Evolutionary conservation across 2,797 vertebrate genomes (phyloP).

Genomic region (Lacerta agilis): DNA sequence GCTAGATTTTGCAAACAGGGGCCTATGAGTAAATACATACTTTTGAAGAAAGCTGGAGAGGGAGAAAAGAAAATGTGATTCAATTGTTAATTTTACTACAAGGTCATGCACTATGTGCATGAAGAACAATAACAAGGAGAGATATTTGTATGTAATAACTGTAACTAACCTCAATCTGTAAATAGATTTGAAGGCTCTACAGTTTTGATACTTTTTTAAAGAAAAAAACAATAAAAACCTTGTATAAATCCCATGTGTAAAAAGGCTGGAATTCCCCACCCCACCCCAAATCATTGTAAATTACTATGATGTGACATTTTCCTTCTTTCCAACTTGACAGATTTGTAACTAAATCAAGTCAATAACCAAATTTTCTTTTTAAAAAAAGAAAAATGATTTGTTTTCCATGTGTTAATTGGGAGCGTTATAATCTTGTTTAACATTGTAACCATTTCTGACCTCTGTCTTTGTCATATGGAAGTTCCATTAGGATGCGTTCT

Average conservation of each 20-base stretch:
- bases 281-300: constrained; percentile 62
- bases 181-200: constrained; percentile 78
- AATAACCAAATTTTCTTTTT: constrained; percentile 66
- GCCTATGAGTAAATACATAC: constrained; percentile 35
- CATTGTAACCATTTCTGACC: constrained; percentile 68
- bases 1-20: constrained; percentile 22
- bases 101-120: constrained; percentile 74
- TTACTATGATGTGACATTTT: constrained; percentile 51
- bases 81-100: constrained; percentile 52
- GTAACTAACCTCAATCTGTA: constrained; percentile 77
- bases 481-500: constrained; percentile 67
- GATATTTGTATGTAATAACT: constrained; percentile 72
- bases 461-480: constrained; percentile 67
- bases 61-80: constrained; percentile 25
- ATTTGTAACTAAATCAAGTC: constrained; percentile 63
- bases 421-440: constrained; percentile 66
- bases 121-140: constrained; percentile 53
- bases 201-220: constrained; percentile 84
- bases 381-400: constrained; percentile 53
- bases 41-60: constrained; percentile 8
- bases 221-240: constrained; percentile 57
- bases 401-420: constrained; percentile 63
- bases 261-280: constrained; percentile 59
- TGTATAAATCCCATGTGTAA: constrained; percentile 73
- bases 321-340: constrained; percentile 67